phyloP scores from a whole-genome alignment of 2,113 vertebrate species.

The Raja brachyura region DNA sequence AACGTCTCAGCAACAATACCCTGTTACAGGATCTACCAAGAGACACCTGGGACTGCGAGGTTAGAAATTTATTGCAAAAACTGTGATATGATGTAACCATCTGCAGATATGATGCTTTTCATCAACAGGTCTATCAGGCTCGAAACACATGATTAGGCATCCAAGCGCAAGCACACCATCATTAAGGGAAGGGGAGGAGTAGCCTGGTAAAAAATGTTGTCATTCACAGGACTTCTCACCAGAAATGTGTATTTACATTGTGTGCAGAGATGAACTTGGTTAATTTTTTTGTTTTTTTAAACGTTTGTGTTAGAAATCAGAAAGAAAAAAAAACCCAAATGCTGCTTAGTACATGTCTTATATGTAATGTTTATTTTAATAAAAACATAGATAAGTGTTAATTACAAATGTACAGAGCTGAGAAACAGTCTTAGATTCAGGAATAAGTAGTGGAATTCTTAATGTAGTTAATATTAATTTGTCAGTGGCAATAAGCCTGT shows the following conservation, averaged over 20 bases:
- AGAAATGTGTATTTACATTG: not conserved
- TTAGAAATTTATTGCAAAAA: slow-evolving; percentile 48
- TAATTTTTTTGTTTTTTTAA: not conserved
- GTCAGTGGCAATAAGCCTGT: not conserved
- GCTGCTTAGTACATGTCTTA: not conserved
- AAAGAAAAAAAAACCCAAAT: not conserved
- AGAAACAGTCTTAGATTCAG: not conserved
- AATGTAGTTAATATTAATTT: not conserved
- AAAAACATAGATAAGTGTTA: not conserved
- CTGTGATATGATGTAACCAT: not conserved
- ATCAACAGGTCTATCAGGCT: not conserved
- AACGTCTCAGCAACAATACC: slow-evolving; percentile 65
- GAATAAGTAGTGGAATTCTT: not conserved
- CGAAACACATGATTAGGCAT: not conserved
- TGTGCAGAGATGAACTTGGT: not conserved
- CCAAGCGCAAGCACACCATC: no score
- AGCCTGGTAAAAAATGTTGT: not conserved
- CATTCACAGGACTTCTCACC: not conserved
- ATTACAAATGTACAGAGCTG: not conserved
- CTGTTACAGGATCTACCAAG: slow-evolving; percentile 63
- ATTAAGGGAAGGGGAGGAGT: not conserved
- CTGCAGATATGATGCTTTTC: not conserved
- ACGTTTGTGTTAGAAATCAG: not conserved
- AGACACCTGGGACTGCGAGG: slow-evolving; percentile 92
- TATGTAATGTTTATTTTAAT: not conserved